Evolutionary conservation across 2,888 invertebrate genomes (phyloP), one percentile per base, ranked within the genome.

Genomic region (Ormia ochracea): DNA sequence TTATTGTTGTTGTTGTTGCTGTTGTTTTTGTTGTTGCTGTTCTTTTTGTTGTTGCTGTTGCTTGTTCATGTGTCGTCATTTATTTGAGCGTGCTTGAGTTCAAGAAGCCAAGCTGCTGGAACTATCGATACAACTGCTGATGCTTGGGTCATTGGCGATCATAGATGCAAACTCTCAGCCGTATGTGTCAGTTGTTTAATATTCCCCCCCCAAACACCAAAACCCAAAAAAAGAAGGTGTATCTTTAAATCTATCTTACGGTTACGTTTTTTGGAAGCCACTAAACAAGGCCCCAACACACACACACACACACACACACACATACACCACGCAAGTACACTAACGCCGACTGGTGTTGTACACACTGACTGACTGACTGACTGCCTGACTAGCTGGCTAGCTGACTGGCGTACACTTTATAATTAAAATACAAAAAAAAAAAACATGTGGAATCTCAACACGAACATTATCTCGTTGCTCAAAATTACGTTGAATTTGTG

Each of bases 401-500:
- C n/a, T 0, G 26, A 12, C 19, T 61, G 23, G 26, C 36, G 19
- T 33, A 58, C 36, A 70, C 26, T 74, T 74, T 74, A 69, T 78
- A 78, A 78, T 74, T 74, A 78, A 78, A 68, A 59, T 12, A 14
- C 21, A 17, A 48, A 48, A 17, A 43, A 28, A 45, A 43, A 36
- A 45, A n/a, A 28, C n/a, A 21, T 17, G 21, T 33, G 33, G 6
- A 69, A 74, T 33, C 66, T 72, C 66, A 58, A 73, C 74, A 79
- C 78, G 69, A 63, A 79, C 38, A 33, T 6, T 5, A 14, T 31
- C 41, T 52, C 41, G 70, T 66, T 65, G 68, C 61, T 61, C 59
- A 73, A 78, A 73, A 72, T 79, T 79, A 70, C 65, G 43, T 75
- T 70, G 79, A 72, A 80, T 66, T 80, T 76, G n/a, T n/a, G n/a